These are phyloP conservation scores for Macheiramphus alcinus DNA, from an alignment of 2,113 vertebrate species.

Conservation along the genomic window DNA sequence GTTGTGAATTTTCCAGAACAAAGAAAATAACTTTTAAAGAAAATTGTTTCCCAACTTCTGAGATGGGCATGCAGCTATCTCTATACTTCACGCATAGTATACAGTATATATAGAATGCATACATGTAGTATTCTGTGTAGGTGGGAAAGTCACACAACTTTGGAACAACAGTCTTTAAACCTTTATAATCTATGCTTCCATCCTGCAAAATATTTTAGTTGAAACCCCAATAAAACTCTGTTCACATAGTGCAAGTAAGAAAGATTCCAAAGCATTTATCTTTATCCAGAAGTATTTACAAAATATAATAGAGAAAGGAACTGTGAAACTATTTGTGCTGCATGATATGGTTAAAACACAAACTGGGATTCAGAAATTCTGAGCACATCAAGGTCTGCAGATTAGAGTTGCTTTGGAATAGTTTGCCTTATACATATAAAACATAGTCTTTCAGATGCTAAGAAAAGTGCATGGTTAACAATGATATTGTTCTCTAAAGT, in stretches of 20 bases:
- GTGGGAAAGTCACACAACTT: background rate
- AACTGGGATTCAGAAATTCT: background rate
- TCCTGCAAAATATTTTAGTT: background rate
- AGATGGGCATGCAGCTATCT: background rate
- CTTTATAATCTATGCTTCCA: background rate
- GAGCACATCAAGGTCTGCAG: background rate
- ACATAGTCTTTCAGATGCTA: background rate
- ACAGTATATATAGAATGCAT: background rate
- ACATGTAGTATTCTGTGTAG: background rate
- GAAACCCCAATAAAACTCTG: background rate
- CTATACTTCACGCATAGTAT: background rate
- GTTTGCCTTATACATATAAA: background rate
- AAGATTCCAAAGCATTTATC: background rate
- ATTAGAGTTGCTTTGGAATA: background rate
- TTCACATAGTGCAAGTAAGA: background rate
- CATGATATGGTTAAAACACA: background rate
- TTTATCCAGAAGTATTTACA: background rate
- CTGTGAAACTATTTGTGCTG: background rate
- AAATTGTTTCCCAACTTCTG: background rate
- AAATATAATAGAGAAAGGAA: background rate
- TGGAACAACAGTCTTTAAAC: background rate
- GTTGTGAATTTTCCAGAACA: background rate
- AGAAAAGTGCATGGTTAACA: background rate
- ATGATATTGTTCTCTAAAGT: background rate
- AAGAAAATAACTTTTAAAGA: background rate